Percentiles rank a stretch among this genome's conserved stretches.
Conservation (phyloP, 1,140 invertebrate genomes). For the Thaumetopoea pityocampa region DNA sequence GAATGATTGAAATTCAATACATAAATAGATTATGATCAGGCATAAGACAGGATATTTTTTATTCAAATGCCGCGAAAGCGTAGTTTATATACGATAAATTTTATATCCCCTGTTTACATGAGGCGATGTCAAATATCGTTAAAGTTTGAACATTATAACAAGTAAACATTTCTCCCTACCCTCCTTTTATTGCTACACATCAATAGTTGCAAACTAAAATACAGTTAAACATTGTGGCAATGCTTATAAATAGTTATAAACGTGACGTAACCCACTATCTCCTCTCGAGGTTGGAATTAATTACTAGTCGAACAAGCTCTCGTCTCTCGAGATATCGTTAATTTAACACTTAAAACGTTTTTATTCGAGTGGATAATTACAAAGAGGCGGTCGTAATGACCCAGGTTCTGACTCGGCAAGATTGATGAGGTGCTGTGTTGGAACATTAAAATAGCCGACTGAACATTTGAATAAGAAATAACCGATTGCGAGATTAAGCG, state of each 20-base stretch:
- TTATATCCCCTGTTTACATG: too few relatives aligned
- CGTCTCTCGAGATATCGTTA: constrained; percentile 66
- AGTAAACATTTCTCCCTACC: too few relatives aligned
- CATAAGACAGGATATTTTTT: too few relatives aligned
- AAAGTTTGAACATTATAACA: too few relatives aligned
- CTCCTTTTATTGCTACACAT: too few relatives aligned
- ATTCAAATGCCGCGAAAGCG: too few relatives aligned
- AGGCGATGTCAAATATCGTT: too few relatives aligned
- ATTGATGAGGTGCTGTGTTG: constrained; percentile 63
- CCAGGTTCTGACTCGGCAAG: constrained; percentile 55
- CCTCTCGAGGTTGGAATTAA: constrained; percentile 41
- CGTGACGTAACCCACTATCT: constrained; percentile 27
- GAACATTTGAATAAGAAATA: constrained; percentile 64
- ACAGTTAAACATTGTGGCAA: neutral
- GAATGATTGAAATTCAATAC: too few relatives aligned
- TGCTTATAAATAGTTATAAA: neutral
- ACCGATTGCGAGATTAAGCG: constrained; percentile 43
- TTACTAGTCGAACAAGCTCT: constrained; percentile 57
- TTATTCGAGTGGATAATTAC: constrained; percentile 71
- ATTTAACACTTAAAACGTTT: constrained; percentile 73
- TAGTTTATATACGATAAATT: too few relatives aligned
- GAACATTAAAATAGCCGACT: constrained; percentile 62
- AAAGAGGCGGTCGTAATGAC: constrained; percentile 55
- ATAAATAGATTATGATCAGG: too few relatives aligned
- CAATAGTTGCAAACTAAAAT: neutral